Evolutionary conservation across 2,113 vertebrate species (phyloP).

Genomic region (Cyanoramphus novaezelandiae): DNA sequence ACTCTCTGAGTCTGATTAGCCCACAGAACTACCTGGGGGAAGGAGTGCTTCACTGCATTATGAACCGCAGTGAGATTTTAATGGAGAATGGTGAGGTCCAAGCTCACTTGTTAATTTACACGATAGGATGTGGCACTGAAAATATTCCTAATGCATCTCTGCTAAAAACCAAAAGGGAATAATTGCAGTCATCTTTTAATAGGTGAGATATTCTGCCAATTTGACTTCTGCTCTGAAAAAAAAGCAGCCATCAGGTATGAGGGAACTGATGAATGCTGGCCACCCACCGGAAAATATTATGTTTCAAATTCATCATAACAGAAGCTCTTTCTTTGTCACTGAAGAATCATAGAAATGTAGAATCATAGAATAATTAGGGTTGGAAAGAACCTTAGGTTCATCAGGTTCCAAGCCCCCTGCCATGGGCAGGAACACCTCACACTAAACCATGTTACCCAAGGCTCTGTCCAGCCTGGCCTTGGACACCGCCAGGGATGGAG

Average conservation of each 20-base stretch:
- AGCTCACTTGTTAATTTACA: constrained; percentile 32
- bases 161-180: neutral
- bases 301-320: neutral
- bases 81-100: neutral
- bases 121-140: neutral
- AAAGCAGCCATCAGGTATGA: neutral
- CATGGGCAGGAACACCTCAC: too few species aligned
- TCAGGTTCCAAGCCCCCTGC: too few species aligned
- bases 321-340: neutral
- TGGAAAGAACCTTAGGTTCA: too few species aligned
- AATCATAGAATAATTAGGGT: too few species aligned
- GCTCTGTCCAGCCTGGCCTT: too few species aligned
- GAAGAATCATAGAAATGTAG: neutral
- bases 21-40: neutral
- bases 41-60: neutral
- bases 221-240: neutral
- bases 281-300: neutral
- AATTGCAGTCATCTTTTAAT: neutral
- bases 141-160: neutral
- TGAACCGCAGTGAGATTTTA: constrained; percentile 23
- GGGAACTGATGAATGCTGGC: neutral
- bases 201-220: neutral
- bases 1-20: neutral
- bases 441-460: too few species aligned
- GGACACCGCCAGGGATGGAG: too few species aligned